Conservation (phyloP, 2,888 invertebrate genomes). For the Tenthredo scrophulariae region DNA sequence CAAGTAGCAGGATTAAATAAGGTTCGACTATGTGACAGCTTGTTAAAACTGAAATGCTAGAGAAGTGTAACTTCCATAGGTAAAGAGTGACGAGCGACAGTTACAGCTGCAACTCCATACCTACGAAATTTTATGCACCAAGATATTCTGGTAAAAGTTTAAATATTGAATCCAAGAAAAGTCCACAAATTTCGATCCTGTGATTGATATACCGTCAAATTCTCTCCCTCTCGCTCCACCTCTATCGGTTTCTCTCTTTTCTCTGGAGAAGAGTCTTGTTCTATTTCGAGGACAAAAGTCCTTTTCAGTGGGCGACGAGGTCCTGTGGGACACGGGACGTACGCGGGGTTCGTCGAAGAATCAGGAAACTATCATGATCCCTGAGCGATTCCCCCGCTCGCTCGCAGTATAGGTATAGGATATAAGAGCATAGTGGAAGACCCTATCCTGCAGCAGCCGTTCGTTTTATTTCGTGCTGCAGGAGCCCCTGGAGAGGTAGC, state of each 20-base stretch:
- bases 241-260: not conserved
- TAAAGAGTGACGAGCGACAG: conserved; percentile 4
- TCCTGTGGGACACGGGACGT: conserved; percentile 32
- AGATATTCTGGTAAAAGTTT: not conserved
- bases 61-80: not conserved
- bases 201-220: not conserved
- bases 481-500: conserved; percentile 31
- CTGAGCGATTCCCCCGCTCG: conserved; percentile 33
- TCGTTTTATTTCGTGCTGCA: conserved; percentile 47
- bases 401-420: not conserved
- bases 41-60: conserved; percentile 26
- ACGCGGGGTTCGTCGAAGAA: conserved; percentile 39
- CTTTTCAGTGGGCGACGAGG: conserved; percentile 27
- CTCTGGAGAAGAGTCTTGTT: conserved; percentile 38
- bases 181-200: not conserved
- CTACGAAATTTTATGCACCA: not conserved
- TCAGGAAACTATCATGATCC: conserved; percentile 51
- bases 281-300: conserved; percentile 17
- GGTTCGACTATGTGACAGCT: conserved; percentile 12
- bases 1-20: conserved; percentile 1
- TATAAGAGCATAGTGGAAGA: conserved; percentile 39
- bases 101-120: not conserved
- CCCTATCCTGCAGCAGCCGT: conserved; percentile 28
- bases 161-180: not conserved
- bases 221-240: not conserved